A percentile compares a stretch with the other conserved stretches of the same genome.
These are phyloP conservation scores for Falco naumanni DNA, from an alignment of 2,797 vertebrate genomes.

Conservation along the genomic window DNA sequence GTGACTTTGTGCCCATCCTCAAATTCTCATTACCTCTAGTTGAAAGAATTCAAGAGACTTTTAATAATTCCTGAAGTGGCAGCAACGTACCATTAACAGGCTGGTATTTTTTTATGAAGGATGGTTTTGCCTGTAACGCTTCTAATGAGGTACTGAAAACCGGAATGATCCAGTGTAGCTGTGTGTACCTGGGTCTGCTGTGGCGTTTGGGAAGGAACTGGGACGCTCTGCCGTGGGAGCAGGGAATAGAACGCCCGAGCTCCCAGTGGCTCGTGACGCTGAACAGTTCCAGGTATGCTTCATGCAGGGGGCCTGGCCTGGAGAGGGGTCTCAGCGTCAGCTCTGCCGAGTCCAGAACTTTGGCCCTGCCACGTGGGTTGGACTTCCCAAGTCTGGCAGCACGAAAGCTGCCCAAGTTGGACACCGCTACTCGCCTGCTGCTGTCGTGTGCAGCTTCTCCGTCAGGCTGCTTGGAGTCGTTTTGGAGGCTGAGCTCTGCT, in stretches of 20 bases:
- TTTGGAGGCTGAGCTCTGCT: not conserved
- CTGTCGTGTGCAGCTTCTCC: not conserved
- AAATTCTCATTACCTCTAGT: not conserved
- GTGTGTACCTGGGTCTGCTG: not conserved
- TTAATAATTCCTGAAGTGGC: not conserved
- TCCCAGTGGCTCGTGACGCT: not conserved
- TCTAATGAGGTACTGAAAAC: not conserved
- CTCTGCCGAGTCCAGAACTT: rapidly evolving
- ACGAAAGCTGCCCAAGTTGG: rapidly evolving
- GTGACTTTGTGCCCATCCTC: not conserved
- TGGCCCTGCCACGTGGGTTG: not conserved
- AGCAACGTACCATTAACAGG: not conserved
- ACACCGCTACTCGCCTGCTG: rapidly evolving
- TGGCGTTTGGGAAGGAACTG: not conserved
- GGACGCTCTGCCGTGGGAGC: not conserved
- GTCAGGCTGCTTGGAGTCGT: not conserved
- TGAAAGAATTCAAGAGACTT: not conserved
- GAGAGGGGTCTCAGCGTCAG: no score
- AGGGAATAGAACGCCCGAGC: not conserved
- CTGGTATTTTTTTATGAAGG: not conserved
- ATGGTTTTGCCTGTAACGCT: not conserved
- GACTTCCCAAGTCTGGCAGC: rapidly evolving
- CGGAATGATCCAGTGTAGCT: not conserved
- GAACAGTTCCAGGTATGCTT: not conserved
- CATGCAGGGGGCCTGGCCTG: not conserved